Evolutionary conservation across 2,113 vertebrate species (phyloP).

Genomic region (Myocastor coypus): DNA sequence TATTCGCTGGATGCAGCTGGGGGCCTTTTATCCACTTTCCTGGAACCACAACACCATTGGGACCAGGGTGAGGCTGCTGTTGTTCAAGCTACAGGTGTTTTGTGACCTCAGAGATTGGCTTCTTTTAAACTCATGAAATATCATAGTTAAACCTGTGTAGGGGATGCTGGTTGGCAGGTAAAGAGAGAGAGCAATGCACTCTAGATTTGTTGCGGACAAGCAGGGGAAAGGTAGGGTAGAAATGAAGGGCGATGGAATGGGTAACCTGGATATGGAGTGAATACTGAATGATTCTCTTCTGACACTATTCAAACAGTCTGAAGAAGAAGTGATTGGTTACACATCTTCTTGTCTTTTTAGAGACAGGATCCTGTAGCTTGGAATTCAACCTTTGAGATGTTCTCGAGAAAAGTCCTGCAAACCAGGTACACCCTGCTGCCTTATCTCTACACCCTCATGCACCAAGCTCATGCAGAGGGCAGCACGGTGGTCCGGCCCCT

Average conservation of each 20-base stretch:
- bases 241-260: not conserved
- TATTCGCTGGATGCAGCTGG: conserved; percentile 94
- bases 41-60: conserved; percentile 93
- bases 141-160: not conserved
- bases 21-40: conserved; percentile 94
- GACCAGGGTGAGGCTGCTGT: conserved; percentile 84
- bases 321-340: not conserved
- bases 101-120: not conserved
- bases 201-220: not conserved
- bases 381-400: conserved; percentile 81
- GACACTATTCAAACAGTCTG: not conserved
- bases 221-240: not conserved
- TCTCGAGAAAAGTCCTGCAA: conserved; percentile 85
- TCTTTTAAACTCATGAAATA: not conserved
- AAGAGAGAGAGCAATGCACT: not conserved
- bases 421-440: conserved; percentile 90
- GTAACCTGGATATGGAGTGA: fast-evolving
- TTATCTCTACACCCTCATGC: conserved; percentile 94
- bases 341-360: conserved; percentile 76
- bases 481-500: conserved; percentile 91
- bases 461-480: conserved; percentile 88
- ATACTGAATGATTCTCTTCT: not conserved
- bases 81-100: not conserved
- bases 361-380: conserved; percentile 94
- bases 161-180: not conserved